Conservation (phyloP, 2,888 invertebrate species). For the Caenorhabditis sp. region DNA sequence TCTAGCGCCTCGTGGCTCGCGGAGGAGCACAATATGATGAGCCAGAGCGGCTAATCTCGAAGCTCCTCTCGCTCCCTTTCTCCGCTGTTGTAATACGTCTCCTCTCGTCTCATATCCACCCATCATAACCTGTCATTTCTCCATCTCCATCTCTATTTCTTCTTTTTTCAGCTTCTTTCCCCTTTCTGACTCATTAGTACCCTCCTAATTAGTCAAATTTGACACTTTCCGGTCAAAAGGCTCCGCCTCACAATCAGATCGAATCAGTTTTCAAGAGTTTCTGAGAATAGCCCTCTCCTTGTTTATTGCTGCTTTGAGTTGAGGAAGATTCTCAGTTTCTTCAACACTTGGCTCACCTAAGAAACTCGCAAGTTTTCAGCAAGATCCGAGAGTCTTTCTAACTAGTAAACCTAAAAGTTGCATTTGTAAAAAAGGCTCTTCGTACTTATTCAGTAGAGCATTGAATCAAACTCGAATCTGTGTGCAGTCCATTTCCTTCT, state of each 20-base stretch:
- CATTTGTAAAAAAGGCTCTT: too few relatives aligned
- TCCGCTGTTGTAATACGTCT: conserved; percentile 25
- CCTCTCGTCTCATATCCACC: conserved; percentile 7
- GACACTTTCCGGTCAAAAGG: conserved; percentile 7
- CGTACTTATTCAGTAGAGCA: too few relatives aligned
- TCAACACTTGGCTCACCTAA: too few relatives aligned
- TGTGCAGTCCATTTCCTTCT: conserved; percentile 1
- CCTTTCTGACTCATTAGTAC: conserved; percentile 38
- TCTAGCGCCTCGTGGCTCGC: conserved; percentile 13
- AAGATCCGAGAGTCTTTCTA: too few relatives aligned
- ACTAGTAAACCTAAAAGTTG: too few relatives aligned
- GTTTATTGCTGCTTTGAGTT: too few relatives aligned
- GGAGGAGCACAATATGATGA: conserved; percentile 41
- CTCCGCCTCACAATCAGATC: not conserved
- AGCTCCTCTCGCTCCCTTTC: conserved; percentile 20
- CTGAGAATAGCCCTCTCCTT: too few relatives aligned
- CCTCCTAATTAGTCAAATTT: conserved; percentile 31
- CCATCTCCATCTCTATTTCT: conserved; percentile 7
- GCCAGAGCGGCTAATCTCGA: conserved; percentile 40
- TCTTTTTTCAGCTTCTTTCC: conserved; percentile 18
- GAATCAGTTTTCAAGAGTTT: conserved; percentile 1
- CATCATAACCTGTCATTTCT: conserved; percentile 50
- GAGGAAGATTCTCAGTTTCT: too few relatives aligned
- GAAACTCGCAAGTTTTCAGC: too few relatives aligned
- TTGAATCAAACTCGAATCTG: too few relatives aligned